Percentiles rank a stretch among this genome's conserved stretches.
These are phyloP conservation scores for Erpornis zantholeuca DNA, from an alignment of 2,113 vertebrate genomes.

Conservation along the genomic window DNA sequence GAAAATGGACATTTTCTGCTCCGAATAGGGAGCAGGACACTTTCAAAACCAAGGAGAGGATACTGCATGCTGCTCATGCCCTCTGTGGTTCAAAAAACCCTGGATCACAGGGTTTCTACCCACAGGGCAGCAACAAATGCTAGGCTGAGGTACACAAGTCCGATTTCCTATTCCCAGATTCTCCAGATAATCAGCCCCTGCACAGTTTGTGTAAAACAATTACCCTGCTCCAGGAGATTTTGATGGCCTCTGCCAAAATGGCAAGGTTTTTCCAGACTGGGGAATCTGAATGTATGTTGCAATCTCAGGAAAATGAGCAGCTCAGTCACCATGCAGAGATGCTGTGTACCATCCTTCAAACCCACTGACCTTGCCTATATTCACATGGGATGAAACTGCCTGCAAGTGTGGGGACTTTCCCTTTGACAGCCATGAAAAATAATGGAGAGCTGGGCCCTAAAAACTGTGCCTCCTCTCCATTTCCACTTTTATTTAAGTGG, in stretches of 20 bases:
- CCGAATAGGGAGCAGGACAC: background rate
- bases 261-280: background rate
- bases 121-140: background rate
- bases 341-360: background rate
- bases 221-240: background rate
- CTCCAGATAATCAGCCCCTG: background rate
- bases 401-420: background rate
- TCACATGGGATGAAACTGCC: background rate
- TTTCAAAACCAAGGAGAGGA: background rate
- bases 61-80: background rate
- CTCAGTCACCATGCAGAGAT: background rate
- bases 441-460: background rate
- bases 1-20: background rate
- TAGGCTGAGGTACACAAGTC: background rate
- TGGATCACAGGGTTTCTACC: background rate
- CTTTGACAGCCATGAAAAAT: background rate
- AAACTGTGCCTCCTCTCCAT: background rate
- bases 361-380: background rate
- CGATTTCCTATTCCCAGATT: rapidly evolving
- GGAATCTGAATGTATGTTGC: background rate
- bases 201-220: background rate
- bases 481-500: background rate
- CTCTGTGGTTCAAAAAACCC: rapidly evolving
- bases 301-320: background rate
- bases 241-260: background rate